Evolutionary conservation across 1,140 invertebrate species (phyloP), one percentile per base, ranked within the genome.

Genomic region (Drosophila neocordata): DNA sequence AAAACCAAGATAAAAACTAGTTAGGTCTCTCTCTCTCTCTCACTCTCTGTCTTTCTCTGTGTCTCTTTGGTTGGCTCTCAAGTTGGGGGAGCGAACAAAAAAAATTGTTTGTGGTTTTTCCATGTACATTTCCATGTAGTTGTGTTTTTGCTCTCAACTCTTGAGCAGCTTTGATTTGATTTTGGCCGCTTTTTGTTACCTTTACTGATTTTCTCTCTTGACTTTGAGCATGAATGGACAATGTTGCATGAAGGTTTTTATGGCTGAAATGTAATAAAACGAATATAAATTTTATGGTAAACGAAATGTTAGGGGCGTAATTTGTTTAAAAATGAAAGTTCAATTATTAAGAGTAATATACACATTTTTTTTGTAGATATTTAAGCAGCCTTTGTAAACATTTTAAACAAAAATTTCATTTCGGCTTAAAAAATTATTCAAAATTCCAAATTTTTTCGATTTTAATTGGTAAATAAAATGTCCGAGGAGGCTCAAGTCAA

Each of bases 81-180:
- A 44, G 13, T 8, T 48, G 18, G 52, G 24, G 5, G 24, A 15
- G 12, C 7, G 22, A 9, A 4, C n/a, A n/a, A 20, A 81, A 83
- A 83, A 85, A 85, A 82, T 87, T 85, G 82, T 85, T 85, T 85
- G 83, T 85, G 83, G 82, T 85, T 85, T 85, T 85, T 83, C 75
- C 41, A 48, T 48, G 60, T 77, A 38, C 65, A 20, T 24, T 65
- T 41, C 20, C 37, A 31, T 64, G 56, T 63, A 35, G 60, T 66
- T 67, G 27, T 8, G 41, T 65, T 70, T 70, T 73, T 60, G 56
- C 58, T 65, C 37, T 20, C 12, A 71, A 65, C 82, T 87, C 78
- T 87, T 87, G 81, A 84, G 82, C 74, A 72, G 76, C 82, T 87
- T 72, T 85, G 82, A 87, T 85, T 85, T 85, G 77, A 78, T 87